These are phyloP conservation scores for Atlantisia rogersi DNA, from an alignment of 2,113 vertebrate species.

Conservation along the genomic window DNA sequence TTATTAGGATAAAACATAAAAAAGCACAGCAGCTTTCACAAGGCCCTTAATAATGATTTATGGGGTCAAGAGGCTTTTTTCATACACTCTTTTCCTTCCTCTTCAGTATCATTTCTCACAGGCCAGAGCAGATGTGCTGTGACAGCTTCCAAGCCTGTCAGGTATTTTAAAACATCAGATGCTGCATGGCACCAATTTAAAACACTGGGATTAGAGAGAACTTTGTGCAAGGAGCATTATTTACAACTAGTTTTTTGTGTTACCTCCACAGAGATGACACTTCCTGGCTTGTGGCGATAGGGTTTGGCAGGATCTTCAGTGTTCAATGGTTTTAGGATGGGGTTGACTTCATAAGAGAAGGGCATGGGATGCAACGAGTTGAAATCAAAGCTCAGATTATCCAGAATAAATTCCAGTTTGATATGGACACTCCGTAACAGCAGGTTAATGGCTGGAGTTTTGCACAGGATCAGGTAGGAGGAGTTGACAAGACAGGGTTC, in stretches of 20 bases:
- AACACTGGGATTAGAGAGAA: neutral
- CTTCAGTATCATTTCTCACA: neutral
- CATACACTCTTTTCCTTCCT: neutral
- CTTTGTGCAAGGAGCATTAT: neutral
- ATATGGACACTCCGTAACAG: conserved; percentile 71
- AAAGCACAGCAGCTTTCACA: neutral
- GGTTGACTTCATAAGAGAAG: conserved; percentile 91
- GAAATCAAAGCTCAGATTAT: conserved; percentile 92
- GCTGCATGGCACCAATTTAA: neutral
- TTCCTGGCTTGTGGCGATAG: conserved; percentile 94
- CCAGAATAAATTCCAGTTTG: conserved; percentile 89
- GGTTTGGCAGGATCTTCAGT: conserved; percentile 84
- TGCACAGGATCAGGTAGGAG: conserved; percentile 87
- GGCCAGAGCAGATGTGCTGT: neutral
- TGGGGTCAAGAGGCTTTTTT: neutral
- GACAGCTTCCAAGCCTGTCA: neutral
- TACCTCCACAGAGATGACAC: conserved; percentile 97
- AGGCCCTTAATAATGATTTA: neutral
- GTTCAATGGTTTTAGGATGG: conserved; percentile 83
- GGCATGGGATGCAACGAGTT: conserved; percentile 76
- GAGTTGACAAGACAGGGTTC: conserved; percentile 89
- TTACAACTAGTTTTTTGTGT: neutral
- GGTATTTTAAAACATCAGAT: neutral
- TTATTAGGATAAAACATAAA: neutral
- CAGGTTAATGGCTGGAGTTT: conserved; percentile 84